Conservation (phyloP, 2,113 vertebrate species). For the Acanthochromis polyacanthus region DNA sequence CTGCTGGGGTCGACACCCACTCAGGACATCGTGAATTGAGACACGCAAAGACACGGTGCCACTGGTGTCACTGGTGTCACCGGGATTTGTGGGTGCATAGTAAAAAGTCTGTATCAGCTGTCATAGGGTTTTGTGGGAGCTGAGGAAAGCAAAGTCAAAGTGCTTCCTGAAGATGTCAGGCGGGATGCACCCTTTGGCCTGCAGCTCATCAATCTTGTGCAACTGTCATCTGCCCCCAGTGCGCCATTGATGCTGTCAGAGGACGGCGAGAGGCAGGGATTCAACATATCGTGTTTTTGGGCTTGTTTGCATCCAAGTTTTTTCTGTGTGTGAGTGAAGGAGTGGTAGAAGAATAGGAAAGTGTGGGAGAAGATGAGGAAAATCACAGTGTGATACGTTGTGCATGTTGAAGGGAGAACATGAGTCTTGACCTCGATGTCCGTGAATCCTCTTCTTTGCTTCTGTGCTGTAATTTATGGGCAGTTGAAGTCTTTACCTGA, state of each 20-base stretch:
- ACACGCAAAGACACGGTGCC: slow-evolving; percentile 57
- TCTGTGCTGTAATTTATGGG: background rate
- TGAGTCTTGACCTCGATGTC: slow-evolving; percentile 36
- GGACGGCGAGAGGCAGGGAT: slow-evolving; percentile 25
- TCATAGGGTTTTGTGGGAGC: slow-evolving; percentile 73
- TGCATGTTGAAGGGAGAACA: background rate
- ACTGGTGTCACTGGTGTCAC: slow-evolving; percentile 52
- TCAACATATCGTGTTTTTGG: slow-evolving; percentile 19
- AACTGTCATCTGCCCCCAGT: slow-evolving; percentile 69
- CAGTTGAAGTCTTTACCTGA: slow-evolving; percentile 15
- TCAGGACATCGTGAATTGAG: slow-evolving; percentile 68
- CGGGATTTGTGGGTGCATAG: slow-evolving; percentile 43
- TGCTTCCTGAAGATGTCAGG: slow-evolving; percentile 80
- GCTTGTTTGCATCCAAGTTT: slow-evolving; percentile 22
- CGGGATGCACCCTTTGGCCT: slow-evolving; percentile 76
- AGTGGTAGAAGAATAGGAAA: slow-evolving; percentile 1
- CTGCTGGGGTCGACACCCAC: slow-evolving; percentile 15
- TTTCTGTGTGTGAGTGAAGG: slow-evolving; percentile 11
- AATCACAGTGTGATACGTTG: background rate
- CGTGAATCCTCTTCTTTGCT: background rate
- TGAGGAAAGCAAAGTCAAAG: slow-evolving; percentile 62
- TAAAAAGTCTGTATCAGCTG: slow-evolving; percentile 61
- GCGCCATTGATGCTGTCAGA: slow-evolving; percentile 58
- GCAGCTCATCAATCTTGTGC: slow-evolving; percentile 76
- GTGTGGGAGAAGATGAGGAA: background rate